A percentile compares a stretch with the other conserved stretches of the same genome.
Conservation (phyloP, 2,888 invertebrate species). For the Drosophila emarginata region DNA sequence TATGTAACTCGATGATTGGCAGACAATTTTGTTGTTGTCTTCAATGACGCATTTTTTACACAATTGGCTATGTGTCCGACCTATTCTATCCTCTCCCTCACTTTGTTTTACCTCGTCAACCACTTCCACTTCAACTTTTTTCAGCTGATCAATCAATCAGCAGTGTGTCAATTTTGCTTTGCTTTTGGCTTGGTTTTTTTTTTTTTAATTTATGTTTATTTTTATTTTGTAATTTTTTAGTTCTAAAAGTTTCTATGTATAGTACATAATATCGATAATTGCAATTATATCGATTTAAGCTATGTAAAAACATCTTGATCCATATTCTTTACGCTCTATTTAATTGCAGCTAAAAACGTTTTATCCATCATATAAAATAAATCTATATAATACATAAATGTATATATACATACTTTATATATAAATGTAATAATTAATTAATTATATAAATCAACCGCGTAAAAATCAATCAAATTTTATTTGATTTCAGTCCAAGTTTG, state of each 20-base stretch:
- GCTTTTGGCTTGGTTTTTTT: conserved; percentile 25
- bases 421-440: conserved; percentile 28
- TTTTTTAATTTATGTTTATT: conserved; percentile 9
- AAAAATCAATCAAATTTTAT: conserved; percentile 61
- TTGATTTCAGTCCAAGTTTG: conserved; percentile 76
- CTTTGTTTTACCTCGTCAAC: background rate
- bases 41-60: conserved; percentile 46
- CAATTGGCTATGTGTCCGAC: conserved; percentile 31
- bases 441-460: conserved; percentile 47
- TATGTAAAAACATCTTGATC: conserved; percentile 11
- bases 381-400: conserved; percentile 30
- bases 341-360: conserved; percentile 47
- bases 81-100: background rate
- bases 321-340: conserved; percentile 35
- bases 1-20: conserved; percentile 50
- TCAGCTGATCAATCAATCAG: conserved; percentile 4
- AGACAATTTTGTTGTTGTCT: conserved; percentile 49
- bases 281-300: background rate
- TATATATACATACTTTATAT: conserved; percentile 32
- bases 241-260: background rate
- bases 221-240: background rate
- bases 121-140: background rate
- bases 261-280: background rate
- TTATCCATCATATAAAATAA: conserved; percentile 24
- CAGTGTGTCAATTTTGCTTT: conserved; percentile 17